These are phyloP conservation scores for Tenrec ecaudatus DNA, from an alignment of 2,113 vertebrate genomes.

Conservation along the genomic window DNA sequence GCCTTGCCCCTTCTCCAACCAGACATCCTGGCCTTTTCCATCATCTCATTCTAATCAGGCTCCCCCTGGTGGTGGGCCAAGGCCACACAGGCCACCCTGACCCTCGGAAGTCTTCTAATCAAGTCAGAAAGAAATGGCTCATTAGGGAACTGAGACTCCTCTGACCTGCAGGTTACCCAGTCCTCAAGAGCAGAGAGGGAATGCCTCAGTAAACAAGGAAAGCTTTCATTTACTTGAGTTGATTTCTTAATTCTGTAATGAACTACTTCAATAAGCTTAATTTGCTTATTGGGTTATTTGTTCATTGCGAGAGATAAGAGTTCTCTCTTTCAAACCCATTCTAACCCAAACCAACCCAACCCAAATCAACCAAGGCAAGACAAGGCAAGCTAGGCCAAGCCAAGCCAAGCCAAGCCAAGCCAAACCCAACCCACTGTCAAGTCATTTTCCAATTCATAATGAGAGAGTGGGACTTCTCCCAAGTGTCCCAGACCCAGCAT, in stretches of 20 bases:
- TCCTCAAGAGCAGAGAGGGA: background rate
- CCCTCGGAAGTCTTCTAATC: background rate
- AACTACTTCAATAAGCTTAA: background rate
- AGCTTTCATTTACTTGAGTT: background rate
- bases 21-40: background rate
- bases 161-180: background rate
- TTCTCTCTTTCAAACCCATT: no score
- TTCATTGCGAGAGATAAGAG: no score
- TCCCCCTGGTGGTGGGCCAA: slow-evolving; percentile 62
- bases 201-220: background rate
- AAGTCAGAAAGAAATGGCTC: background rate
- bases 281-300: background rate
- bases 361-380: no score
- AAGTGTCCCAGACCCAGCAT: no score
- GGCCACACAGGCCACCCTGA: background rate
- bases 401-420: no score
- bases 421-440: no score
- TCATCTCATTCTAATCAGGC: slow-evolving; percentile 32
- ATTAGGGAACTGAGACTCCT: background rate
- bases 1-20: background rate
- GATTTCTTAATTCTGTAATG: background rate
- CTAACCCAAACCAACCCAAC: no score
- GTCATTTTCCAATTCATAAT: no score
- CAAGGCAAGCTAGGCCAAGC: no score
- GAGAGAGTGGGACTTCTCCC: no score